Base-by-base conservation (phyloP, 2,113 vertebrate species). In the Gymnarchus niloticus region DNA sequence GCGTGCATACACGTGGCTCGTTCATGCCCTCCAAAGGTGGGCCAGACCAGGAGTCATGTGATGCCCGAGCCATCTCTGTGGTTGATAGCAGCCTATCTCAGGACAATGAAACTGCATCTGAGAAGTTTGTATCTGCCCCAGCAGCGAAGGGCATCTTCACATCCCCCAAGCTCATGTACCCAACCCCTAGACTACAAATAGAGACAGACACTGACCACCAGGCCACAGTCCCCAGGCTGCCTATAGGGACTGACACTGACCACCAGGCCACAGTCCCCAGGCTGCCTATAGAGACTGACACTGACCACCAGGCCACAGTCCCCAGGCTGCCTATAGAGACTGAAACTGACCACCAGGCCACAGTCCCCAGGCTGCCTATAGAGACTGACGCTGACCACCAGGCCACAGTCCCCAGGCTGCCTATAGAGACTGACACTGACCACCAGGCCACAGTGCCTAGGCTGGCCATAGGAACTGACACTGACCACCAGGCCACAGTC, bases 71-170 rank as follows among this genome's bases (percentile, higher is more conserved):
- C 44, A n/a, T 54, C 52, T 14, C 52, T 14, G 52, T 5, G 52
- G 46, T 8, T 6, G 76, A 12, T 6, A 10, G 37, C 56, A 25
- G 44, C 21, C 10, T 25, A 41, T 46, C 65, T 52, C 7, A 21
- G 41, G 61, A 76, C 28, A 4, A 61, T 77, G 83, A 21, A 12
- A 19, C 81, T 61, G 17, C 76, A 85, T 57, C 73, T 83, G 52
- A 78, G 52, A 82, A 87, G 48, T 46, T 81, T 82, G 9, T 61
- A 48, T 85, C 57, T 56, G 44, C 28, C n/a, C 28, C 44, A 82
- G 21, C 23, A 14, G 56, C 57, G 12, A 33, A 10, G 80, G 83
- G 49, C 57, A 28, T 25, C 3, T 41, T n/a, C 3, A 48, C 19
- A 48, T 7, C 76, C 44, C 3, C 23, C 44, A 48, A 25, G 46